phyloP scores from a whole-genome alignment of 2,113 vertebrate species.

The Garra rufa region DNA sequence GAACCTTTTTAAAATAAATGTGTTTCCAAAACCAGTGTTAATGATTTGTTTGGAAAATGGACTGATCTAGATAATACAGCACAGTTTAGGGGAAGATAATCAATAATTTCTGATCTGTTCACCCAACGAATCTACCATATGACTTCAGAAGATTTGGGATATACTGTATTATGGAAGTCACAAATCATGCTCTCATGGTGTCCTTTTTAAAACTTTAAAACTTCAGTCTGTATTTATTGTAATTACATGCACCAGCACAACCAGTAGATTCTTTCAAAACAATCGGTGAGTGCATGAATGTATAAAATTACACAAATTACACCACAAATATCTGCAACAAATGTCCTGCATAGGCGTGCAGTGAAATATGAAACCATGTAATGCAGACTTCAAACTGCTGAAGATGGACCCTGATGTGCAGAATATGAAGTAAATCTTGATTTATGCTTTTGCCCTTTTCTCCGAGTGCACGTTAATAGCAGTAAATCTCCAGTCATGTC shows the following conservation, averaged over 20 bases:
- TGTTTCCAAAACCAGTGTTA: too few relatives aligned
- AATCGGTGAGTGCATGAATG: not conserved
- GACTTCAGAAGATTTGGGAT: not conserved
- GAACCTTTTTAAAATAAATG: too few relatives aligned
- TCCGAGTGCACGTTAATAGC: conserved; percentile 27
- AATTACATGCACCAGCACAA: not conserved
- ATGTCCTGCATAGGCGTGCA: not conserved
- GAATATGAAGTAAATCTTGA: conserved; percentile 49
- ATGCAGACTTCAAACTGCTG: conserved; percentile 28
- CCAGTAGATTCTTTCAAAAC: not conserved
- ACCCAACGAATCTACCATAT: not conserved
- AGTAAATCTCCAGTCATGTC: conserved; percentile 50
- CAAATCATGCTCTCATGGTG: not conserved
- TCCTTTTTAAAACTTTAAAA: not conserved
- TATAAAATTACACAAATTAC: not conserved
- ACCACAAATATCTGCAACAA: not conserved
- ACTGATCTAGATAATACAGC: too few relatives aligned
- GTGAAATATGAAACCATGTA: not conserved
- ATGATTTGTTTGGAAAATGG: too few relatives aligned
- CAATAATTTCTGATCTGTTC: not conserved
- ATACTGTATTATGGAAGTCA: not conserved
- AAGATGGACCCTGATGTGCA: conserved; percentile 43
- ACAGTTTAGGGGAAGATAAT: not conserved
- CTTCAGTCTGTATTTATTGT: not conserved
- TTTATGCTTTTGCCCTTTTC: conserved; percentile 62